These are phyloP conservation scores for Beris morrisii DNA, from an alignment of 2,888 invertebrate genomes.

Conservation along the genomic window DNA sequence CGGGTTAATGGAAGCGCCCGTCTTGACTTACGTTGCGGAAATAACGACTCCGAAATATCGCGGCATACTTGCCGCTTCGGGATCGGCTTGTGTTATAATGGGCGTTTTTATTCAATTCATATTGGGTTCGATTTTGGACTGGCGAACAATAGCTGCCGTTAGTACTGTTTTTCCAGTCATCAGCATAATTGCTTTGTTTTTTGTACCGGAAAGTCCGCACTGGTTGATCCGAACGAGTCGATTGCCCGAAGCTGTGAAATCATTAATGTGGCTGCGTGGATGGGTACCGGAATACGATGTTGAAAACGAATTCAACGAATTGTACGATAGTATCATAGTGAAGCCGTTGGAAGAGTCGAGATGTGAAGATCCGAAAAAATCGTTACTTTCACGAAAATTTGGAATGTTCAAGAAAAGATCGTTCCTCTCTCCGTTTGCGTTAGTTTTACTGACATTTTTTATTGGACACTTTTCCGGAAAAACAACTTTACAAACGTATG, in stretches of 20 bases:
- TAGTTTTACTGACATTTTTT: conserved; percentile 70
- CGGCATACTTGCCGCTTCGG: conserved; percentile 73
- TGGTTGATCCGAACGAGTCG: conserved; percentile 74
- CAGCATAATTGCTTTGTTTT: conserved; percentile 66
- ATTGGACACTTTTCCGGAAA: conserved; percentile 76
- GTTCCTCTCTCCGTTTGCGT: conserved; percentile 68
- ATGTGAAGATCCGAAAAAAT: conserved; percentile 41
- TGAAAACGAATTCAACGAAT: conserved; percentile 56
- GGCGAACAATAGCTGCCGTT: conserved; percentile 71
- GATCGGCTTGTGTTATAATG: conserved; percentile 73
- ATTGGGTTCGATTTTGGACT: conserved; percentile 69
- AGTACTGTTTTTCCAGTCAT: conserved; percentile 67
- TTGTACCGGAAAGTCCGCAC: conserved; percentile 80
- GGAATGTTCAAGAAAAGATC: conserved; percentile 61
- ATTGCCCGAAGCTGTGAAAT: conserved; percentile 66
- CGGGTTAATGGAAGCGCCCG: conserved; percentile 79
- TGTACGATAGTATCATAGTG: conserved; percentile 51
- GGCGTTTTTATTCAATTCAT: conserved; percentile 77
- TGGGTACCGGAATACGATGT: conserved; percentile 69
- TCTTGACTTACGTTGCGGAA: conserved; percentile 81
- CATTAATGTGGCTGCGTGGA: conserved; percentile 77
- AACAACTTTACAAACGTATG: conserved; percentile 72
- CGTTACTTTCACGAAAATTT: conserved; percentile 46
- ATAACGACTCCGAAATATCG: conserved; percentile 78
- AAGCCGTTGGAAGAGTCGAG: conserved; percentile 48